These are phyloP conservation scores for Percopsis omiscomaycus DNA, from an alignment of 2,797 vertebrate genomes.

Conservation along the genomic window DNA sequence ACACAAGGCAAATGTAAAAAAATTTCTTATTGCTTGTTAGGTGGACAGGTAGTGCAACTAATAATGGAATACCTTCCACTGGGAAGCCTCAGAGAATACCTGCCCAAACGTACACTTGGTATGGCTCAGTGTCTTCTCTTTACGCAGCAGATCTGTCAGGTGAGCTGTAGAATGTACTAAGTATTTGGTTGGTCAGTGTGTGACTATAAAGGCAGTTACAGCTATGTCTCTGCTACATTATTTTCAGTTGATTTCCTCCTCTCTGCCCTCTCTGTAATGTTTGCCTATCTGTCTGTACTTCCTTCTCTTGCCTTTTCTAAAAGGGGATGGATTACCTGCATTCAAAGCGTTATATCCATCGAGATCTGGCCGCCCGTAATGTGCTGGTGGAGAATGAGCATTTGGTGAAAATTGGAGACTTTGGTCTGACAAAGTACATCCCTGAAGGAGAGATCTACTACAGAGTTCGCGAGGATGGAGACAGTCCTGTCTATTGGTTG, in stretches of 20 bases:
- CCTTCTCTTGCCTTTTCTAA: constrained; percentile 4
- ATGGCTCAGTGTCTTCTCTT: constrained; percentile 85
- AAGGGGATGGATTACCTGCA: constrained; percentile 96
- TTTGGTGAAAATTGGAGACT: constrained; percentile 92
- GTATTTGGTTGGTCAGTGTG: not conserved
- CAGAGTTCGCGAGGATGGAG: constrained; percentile 85
- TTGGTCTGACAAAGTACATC: constrained; percentile 90
- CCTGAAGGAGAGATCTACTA: constrained; percentile 90
- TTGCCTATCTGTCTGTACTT: not conserved
- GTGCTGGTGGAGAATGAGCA: constrained; percentile 87
- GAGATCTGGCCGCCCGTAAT: constrained; percentile 91
- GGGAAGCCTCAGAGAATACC: constrained; percentile 88
- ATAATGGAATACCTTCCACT: constrained; percentile 95
- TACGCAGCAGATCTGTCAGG: constrained; percentile 92
- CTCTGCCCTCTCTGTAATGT: not conserved
- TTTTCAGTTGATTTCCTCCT: not conserved
- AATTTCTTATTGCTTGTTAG: constrained; percentile 63
- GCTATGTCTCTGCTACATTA: not conserved
- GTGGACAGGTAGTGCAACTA: constrained; percentile 88
- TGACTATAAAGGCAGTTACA: no score
- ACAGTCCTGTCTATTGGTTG: constrained; percentile 93
- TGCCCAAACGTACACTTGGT: constrained; percentile 78
- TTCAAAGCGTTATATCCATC: constrained; percentile 84
- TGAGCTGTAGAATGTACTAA: constrained; percentile 46
- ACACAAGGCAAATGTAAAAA: not conserved